These are phyloP conservation scores for Xylota sylvarum DNA, from an alignment of 2,888 invertebrate species.

Conservation along the genomic window DNA sequence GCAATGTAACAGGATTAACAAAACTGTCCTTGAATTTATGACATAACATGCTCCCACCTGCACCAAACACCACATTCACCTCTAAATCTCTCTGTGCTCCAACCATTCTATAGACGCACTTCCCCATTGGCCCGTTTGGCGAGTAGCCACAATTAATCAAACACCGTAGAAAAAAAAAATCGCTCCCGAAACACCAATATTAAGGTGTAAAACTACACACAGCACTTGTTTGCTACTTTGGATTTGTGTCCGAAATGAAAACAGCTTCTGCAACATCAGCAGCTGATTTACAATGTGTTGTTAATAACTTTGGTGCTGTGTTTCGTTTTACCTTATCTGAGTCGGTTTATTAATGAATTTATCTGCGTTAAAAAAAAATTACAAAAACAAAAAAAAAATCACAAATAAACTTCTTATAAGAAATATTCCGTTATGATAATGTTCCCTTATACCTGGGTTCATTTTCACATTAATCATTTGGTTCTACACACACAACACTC, in stretches of 20 bases:
- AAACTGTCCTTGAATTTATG: slow-evolving; percentile 11
- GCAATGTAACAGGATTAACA: neutral
- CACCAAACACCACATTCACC: no score
- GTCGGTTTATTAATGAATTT: slow-evolving; percentile 10
- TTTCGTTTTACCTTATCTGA: slow-evolving; percentile 14
- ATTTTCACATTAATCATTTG: slow-evolving; percentile 72
- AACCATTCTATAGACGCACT: neutral
- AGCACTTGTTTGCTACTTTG: slow-evolving; percentile 18
- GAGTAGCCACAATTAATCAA: slow-evolving; percentile 27
- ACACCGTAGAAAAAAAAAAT: neutral
- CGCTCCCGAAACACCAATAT: slow-evolving; percentile 24
- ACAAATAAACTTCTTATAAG: slow-evolving; percentile 5
- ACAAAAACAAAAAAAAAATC: slow-evolving; percentile 1
- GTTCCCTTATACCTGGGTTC: slow-evolving; percentile 54
- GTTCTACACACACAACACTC: neutral
- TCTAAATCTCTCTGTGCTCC: no score
- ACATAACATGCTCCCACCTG: slow-evolving; percentile 2
- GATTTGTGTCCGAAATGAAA: slow-evolving; percentile 6
- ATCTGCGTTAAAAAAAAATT: neutral
- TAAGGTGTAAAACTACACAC: slow-evolving; percentile 19
- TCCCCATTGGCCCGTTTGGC: slow-evolving; percentile 3
- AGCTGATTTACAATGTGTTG: slow-evolving; percentile 12
- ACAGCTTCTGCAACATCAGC: slow-evolving; percentile 13
- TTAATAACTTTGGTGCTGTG: slow-evolving; percentile 1
- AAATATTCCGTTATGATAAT: slow-evolving; percentile 73